Base-by-base conservation (phyloP, 2,888 invertebrate genomes). In the Eupithecia vulgata region DNA sequence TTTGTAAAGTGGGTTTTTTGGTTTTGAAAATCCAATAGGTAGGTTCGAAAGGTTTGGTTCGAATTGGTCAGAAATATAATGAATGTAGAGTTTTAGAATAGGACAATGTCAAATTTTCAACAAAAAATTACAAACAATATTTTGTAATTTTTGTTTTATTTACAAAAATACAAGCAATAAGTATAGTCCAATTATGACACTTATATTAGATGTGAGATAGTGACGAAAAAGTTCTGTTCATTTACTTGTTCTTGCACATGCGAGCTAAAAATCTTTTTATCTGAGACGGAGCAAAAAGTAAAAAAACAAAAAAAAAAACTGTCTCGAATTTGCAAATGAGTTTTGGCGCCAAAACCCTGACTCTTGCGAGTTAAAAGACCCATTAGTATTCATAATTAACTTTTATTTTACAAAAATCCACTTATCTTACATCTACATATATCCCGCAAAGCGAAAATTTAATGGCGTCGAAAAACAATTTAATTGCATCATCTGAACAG, bases 401-500 rank as follows among this genome's bases (percentile, higher is more conserved):
- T 68, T 75, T 72, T 75, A 65, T 70, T 72, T 66, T 57, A 72
- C 61, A 67, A 72, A 52, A 75, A 74, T 67, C 59, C 75, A 72
- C 75, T 70, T 72, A 72, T 70, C 67, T 61, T 65, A 74, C 71
- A 68, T 72, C 35, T 65, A 74, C 71, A 62, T 65, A 74, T 69
- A 62, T 67, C 52, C 67, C 37, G 40, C 30, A 61, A 42, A 70
- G 62, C 59, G 70, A 72, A 72, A 75, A 72, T 72, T 75, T 75
- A 72, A 75, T 72, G 75, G 72, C 76, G 74, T 71, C 77, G 79
- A 85, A 86, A 84, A 86, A 87, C 86, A 87, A 82, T 85, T 87
- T 87, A 88, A 88, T 88, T 87, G 86, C 85, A 78, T 78, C 83
- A 81, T 82, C 82, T 81, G 76, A 82, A 82, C 79, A 83, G 83